Conservation (phyloP, 2,888 invertebrate species). For the Drosophila anomalata region DNA sequence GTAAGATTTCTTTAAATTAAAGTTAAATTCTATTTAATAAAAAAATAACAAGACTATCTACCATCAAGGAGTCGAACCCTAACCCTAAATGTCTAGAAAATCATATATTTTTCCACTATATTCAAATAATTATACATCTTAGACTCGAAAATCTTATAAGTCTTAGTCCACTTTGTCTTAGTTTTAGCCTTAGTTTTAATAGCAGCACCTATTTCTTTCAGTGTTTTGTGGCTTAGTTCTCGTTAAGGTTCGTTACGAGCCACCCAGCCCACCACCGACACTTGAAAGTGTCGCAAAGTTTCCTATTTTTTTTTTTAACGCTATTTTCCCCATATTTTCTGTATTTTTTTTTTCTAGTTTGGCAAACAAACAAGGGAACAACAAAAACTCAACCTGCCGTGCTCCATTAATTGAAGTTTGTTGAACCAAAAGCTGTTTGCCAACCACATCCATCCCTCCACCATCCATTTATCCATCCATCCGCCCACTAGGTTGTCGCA, state of each 20-base stretch:
- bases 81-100: too few species aligned
- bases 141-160: too few species aligned
- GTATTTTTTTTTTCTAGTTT: constrained; percentile 48
- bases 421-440: constrained; percentile 76
- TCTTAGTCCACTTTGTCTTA: too few species aligned
- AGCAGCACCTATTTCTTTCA: not conserved
- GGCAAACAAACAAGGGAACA: constrained; percentile 63
- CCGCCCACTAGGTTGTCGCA: not conserved
- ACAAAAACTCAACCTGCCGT: constrained; percentile 52
- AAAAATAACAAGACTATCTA: too few species aligned
- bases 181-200: too few species aligned
- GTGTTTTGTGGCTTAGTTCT: constrained; percentile 19
- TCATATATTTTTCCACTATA: too few species aligned
- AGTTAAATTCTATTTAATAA: too few species aligned
- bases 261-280: constrained; percentile 49
- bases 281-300: constrained; percentile 67
- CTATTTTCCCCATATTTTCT: constrained; percentile 21
- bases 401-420: constrained; percentile 77
- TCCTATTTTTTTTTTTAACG: constrained; percentile 19
- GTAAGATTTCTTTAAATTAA: too few species aligned
- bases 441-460: constrained; percentile 39
- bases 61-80: too few species aligned
- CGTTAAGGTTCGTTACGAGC: constrained; percentile 57
- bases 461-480: not conserved
- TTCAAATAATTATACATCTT: not conserved